These are phyloP conservation scores for Syngnathus typhle DNA, from an alignment of 2,113 vertebrate genomes.

Conservation along the genomic window DNA sequence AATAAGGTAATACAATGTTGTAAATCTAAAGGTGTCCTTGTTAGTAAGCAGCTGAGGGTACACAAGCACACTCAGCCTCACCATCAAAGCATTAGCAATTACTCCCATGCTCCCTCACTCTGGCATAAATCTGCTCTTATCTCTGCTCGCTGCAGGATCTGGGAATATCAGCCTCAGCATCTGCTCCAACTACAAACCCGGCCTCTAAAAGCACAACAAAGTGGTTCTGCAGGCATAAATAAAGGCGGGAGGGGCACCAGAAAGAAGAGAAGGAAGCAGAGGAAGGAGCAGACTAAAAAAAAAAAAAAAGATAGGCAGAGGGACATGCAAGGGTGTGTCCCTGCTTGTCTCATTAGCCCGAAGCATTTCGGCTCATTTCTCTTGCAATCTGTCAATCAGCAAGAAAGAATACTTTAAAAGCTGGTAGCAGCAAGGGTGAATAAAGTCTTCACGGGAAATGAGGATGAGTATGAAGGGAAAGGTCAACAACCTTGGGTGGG, in stretches of 20 bases:
- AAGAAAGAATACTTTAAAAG: slow-evolving; percentile 14
- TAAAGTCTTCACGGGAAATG: slow-evolving; percentile 42
- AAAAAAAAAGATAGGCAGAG: slow-evolving; percentile 33
- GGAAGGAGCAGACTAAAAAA: slow-evolving; percentile 18
- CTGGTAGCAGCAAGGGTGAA: not conserved
- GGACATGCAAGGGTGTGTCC: slow-evolving; percentile 14
- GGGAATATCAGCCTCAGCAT: slow-evolving; percentile 65
- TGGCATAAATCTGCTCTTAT: slow-evolving; percentile 70
- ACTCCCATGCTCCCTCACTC: slow-evolving; percentile 63
- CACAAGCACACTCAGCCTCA: slow-evolving; percentile 55
- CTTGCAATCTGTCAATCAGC: slow-evolving; percentile 44
- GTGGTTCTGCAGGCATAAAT: slow-evolving; percentile 64
- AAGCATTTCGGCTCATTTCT: slow-evolving; percentile 25
- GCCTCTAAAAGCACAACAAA: slow-evolving; percentile 70
- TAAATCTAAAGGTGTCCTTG: slow-evolving; percentile 64
- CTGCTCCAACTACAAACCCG: slow-evolving; percentile 65
- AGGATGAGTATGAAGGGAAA: slow-evolving; percentile 35
- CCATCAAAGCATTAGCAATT: slow-evolving; percentile 70
- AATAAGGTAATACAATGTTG: slow-evolving; percentile 41
- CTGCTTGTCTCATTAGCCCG: slow-evolving; percentile 37
- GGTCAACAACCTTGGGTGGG: slow-evolving; percentile 22
- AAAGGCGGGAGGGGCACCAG: slow-evolving; percentile 48
- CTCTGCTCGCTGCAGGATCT: slow-evolving; percentile 59
- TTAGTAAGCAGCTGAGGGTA: slow-evolving; percentile 63
- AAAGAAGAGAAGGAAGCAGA: slow-evolving; percentile 21